Evolutionary conservation across 2,113 vertebrate genomes (phyloP), one percentile per base, ranked within the genome.

Genomic region (Canis aureus): DNA sequence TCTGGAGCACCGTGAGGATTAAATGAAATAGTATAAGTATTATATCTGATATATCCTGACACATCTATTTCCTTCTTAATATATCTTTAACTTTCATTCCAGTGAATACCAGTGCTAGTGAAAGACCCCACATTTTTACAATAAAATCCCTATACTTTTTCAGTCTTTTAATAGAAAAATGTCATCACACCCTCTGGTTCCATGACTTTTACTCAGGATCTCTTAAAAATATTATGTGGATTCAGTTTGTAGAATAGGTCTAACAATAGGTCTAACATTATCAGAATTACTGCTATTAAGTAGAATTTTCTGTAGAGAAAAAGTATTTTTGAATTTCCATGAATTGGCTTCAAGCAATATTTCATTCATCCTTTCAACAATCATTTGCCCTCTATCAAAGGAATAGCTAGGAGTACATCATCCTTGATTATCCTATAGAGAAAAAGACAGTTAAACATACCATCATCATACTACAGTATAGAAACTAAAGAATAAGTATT

Each of bases 311-410:
- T 89, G 4, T 87, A 76, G 0, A 89, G 49, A 81, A 92, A 94
- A 92, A 53, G 1, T 19, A 71, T 22, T 92, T 88, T 93, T 4
- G 15, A 78, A 78, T 95, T 90, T 96, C 84, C 86, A 43, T 49
- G 2, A 29, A 74, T 23, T 35, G 22, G 5, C 53, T 88, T 85
- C 43, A 92, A 89, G 16, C 1, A 94, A 51, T 88, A 69, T 73
- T 81, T 89, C 43, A 66, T 38, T 89, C 27, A 67, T 49, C 22
- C 55, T 64, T 80, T 92, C 38, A 92, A 57, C 59, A 94, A 94
- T 67, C 5, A 96, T 64, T 69, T 92, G 83, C 64, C 66, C 15
- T 74, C 22, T 81, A 16, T 15, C 29, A 0, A 22, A 76, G 57
- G 25, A 81, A 94, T 66, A 94, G 49, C 43, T 78, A 78, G 43